Evolutionary conservation across 2,113 vertebrate species (phyloP).

Genomic region (Phyllopteryx taeniolatus): DNA sequence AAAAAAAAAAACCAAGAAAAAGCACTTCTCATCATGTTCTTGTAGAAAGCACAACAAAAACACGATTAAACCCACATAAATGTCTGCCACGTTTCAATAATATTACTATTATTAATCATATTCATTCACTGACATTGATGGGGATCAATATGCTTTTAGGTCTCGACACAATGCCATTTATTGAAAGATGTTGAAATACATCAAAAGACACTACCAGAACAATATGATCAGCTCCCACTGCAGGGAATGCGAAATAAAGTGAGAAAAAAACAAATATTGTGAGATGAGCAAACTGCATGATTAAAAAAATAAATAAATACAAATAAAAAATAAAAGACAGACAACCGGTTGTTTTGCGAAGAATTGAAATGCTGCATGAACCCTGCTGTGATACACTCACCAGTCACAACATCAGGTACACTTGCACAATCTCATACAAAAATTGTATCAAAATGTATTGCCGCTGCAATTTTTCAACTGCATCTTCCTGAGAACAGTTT

Average conservation of each 20-base stretch:
- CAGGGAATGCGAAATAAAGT: neutral
- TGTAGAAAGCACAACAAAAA: no score
- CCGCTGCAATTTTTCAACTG: no score
- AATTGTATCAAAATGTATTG: no score
- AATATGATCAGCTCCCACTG: neutral
- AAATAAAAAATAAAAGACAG: neutral
- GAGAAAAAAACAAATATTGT: neutral
- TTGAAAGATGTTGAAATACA: neutral
- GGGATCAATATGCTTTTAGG: neutral
- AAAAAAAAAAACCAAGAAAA: no score
- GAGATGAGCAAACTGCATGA: neutral
- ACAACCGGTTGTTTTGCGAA: neutral
- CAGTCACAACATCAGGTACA: no score
- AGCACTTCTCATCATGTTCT: no score
- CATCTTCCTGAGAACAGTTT: no score
- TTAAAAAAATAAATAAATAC: neutral
- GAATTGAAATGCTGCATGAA: neutral
- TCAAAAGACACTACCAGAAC: neutral
- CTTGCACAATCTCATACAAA: no score
- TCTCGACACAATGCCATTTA: neutral
- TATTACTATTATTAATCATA: no score
- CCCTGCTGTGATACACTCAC: neutral
- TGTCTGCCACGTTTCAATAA: no score
- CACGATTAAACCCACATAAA: no score
- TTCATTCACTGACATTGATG: no score